phyloP scores from a whole-genome alignment of 2,888 invertebrate species.

The Agapostemon virescens region DNA sequence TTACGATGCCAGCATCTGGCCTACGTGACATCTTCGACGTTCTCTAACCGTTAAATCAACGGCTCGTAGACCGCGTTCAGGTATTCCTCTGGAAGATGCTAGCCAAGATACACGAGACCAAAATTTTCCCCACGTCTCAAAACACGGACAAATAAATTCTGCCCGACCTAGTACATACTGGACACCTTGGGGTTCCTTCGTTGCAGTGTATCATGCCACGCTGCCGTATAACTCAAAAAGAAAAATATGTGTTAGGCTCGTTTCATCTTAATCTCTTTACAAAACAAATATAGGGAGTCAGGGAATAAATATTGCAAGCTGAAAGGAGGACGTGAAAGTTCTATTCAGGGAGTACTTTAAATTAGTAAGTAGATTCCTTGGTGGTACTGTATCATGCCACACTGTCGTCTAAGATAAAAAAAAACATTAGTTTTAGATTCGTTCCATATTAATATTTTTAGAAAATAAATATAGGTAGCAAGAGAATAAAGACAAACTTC shows the following conservation, averaged over 20 bases:
- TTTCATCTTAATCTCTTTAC: background rate
- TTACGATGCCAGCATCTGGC: slow-evolving; percentile 65
- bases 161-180: background rate
- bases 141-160: slow-evolving; percentile 41
- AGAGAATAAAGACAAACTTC: too few relatives aligned
- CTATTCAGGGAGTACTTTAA: too few relatives aligned
- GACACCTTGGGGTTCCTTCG: background rate
- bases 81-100: slow-evolving; percentile 21
- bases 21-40: slow-evolving; percentile 45
- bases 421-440: too few relatives aligned
- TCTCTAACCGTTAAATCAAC: slow-evolving; percentile 56
- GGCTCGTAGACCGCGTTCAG: slow-evolving; percentile 31
- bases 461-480: too few relatives aligned
- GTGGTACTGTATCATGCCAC: too few relatives aligned
- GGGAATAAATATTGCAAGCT: background rate
- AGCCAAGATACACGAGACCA: slow-evolving; percentile 10
- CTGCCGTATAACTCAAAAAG: background rate
- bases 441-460: too few relatives aligned
- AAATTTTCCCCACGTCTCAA: slow-evolving; percentile 34
- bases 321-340: too few relatives aligned
- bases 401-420: too few relatives aligned
- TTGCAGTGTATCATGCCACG: background rate
- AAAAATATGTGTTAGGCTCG: background rate
- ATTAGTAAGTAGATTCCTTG: too few relatives aligned
- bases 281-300: background rate